These are phyloP conservation scores for Synanthedon andrenaeformis DNA, from an alignment of 2,888 invertebrate species.

Conservation along the genomic window DNA sequence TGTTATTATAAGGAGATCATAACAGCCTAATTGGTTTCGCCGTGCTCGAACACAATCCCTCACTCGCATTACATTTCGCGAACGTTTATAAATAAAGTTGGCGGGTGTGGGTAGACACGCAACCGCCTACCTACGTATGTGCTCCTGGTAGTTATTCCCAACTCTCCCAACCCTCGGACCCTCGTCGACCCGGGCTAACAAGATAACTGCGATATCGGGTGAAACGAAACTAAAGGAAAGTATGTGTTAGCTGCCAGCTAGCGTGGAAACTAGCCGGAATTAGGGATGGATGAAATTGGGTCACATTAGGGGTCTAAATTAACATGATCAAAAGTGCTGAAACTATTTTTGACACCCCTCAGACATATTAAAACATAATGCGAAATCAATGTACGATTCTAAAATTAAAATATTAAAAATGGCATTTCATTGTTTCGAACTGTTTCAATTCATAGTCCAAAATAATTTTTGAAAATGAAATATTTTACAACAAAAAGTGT, in stretches of 20 bases:
- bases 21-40: slow-evolving; percentile 51
- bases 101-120: slow-evolving; percentile 19
- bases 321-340: slow-evolving; percentile 36
- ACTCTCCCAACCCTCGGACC: slow-evolving; percentile 47
- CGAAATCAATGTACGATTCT: neutral
- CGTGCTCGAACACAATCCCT: slow-evolving; percentile 50
- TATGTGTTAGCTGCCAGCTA: slow-evolving; percentile 54
- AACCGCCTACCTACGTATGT: slow-evolving; percentile 38
- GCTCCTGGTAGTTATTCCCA: slow-evolving; percentile 45
- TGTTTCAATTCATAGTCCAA: too few species aligned
- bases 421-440: neutral
- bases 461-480: too few species aligned
- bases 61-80: slow-evolving; percentile 39
- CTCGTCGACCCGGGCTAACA: slow-evolving; percentile 66
- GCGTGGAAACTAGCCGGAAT: slow-evolving; percentile 50
- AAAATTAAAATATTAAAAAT: neutral
- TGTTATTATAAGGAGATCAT: slow-evolving; percentile 33
- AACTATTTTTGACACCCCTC: slow-evolving; percentile 6
- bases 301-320: slow-evolving; percentile 41
- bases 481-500: too few species aligned
- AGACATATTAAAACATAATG: neutral
- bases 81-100: slow-evolving; percentile 26
- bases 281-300: slow-evolving; percentile 39
- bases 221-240: slow-evolving; percentile 64
- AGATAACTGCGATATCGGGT: slow-evolving; percentile 65